Percentiles rank a stretch among this genome's conserved stretches.
Conservation (phyloP, 2,888 invertebrate species). For the Harpagoxenus sublaevis region DNA sequence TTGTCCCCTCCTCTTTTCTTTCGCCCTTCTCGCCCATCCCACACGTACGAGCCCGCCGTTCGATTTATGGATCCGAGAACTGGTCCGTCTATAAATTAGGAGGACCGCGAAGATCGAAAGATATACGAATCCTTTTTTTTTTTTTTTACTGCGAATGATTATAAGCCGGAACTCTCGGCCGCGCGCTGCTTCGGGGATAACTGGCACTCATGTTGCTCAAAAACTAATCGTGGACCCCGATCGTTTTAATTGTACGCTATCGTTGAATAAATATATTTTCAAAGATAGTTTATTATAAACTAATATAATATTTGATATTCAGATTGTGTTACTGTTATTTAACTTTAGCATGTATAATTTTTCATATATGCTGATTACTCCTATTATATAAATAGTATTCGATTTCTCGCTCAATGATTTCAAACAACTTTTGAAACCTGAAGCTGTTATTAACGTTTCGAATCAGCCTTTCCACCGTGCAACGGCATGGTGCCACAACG, state of each 20-base stretch:
- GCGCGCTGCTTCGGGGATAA: constrained; percentile 26
- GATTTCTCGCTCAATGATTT: neutral
- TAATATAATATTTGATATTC: constrained; percentile 12
- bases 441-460: neutral
- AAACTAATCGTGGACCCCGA: constrained; percentile 20
- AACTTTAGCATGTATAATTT: neutral
- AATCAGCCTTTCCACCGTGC: neutral
- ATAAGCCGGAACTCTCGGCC: constrained; percentile 49
- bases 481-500: neutral
- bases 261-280: constrained; percentile 5
- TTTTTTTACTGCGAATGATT: constrained; percentile 45
- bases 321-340: neutral
- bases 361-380: neutral
- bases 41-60: constrained; percentile 40
- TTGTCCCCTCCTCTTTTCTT: constrained; percentile 44
- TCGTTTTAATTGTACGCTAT: constrained; percentile 24
- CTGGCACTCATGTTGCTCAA: neutral
- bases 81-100: constrained; percentile 55
- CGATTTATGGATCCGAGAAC: constrained; percentile 60
- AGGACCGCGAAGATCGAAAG: constrained; percentile 55
- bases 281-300: neutral
- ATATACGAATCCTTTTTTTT: constrained; percentile 47
- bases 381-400: neutral
- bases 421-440: neutral
- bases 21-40: constrained; percentile 31